Base-by-base conservation (phyloP, 2,113 vertebrate genomes). In the Psittacula cyanocephala region DNA sequence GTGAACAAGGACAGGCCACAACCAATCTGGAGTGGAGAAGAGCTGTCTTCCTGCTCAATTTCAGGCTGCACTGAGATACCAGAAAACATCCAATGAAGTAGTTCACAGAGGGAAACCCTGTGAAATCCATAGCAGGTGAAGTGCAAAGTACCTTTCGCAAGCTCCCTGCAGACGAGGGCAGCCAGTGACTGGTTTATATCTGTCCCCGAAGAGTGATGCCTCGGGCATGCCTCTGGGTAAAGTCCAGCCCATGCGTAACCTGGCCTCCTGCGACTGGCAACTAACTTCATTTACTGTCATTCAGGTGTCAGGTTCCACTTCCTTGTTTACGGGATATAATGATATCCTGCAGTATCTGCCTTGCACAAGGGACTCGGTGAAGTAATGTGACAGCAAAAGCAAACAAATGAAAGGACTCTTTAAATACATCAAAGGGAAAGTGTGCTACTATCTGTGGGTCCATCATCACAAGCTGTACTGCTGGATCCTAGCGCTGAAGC, bases 321-420 rank as follows among this genome's bases (percentile, higher is more conserved):
- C 85, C 86, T 52, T 77, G 75, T 82, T 86, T 72, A 15, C 59
- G 3, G 11, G 41, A 43, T 17, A 95, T 60, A 88, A 93, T 44
- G 43, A 80, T 79, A 94, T 13, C 85, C 93, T 8, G 13, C 70
- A 17, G 53, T 55, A 59, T 64, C 91, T 86, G 81, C 12, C 81
- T 63, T 17, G 68, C 79, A 67, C 93, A 43, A 63, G 74, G 84
- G 76, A 69, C 79, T 9, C 11, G 41, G 87, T 4, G 70, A 72
- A 78, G 85, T 69, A 7, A 95, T 91, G 70, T 29, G 87, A 39
- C 89, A 94, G 89, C 76, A 69, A 90, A 94, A 96, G 71, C 39
- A 95, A 96, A 90, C 93, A 93, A 76, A 72, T 39, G 74, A 92
- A 88, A 92, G 88, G 47, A 89, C 78, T 35, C 83, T 89, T 95